A percentile compares a stretch with the other conserved stretches of the same genome.
Conservation (phyloP, 2,888 invertebrate species). For the Drosophila robusta region DNA sequence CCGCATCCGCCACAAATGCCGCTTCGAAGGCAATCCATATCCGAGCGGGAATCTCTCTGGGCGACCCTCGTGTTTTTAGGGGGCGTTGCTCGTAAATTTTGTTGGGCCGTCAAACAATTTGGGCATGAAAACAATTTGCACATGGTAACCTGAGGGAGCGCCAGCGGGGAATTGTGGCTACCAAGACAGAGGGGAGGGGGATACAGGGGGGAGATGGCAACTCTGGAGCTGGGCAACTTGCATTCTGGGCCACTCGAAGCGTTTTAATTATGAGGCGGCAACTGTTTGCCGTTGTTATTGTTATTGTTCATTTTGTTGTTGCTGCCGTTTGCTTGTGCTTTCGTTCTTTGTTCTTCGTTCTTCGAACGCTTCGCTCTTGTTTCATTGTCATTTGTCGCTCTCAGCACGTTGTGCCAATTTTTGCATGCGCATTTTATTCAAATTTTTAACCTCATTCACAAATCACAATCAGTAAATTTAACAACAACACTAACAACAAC, state of each 20-base stretch:
- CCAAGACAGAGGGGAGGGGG: not conserved
- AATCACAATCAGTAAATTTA: slow-evolving; percentile 65
- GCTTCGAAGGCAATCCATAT: slow-evolving; percentile 14
- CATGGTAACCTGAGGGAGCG: slow-evolving; percentile 25
- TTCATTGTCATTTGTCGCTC: slow-evolving; percentile 11
- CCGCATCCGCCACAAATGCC: slow-evolving; percentile 5
- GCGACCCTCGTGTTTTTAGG: slow-evolving; percentile 51
- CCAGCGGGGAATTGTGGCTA: not conserved
- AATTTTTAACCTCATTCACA: slow-evolving; percentile 74
- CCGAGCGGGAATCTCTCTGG: slow-evolving; percentile 8
- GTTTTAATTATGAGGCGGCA: slow-evolving; percentile 75
- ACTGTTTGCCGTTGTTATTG: slow-evolving; percentile 59
- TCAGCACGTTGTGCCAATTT: slow-evolving; percentile 42
- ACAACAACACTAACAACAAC: slow-evolving; percentile 11
- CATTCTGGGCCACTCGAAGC: slow-evolving; percentile 69
- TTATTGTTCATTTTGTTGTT: slow-evolving; percentile 40
- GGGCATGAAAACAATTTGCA: slow-evolving; percentile 66
- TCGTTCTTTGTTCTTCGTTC: slow-evolving; percentile 30
- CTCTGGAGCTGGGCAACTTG: slow-evolving; percentile 27
- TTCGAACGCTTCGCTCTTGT: slow-evolving; percentile 2
- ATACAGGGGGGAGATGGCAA: not conserved
- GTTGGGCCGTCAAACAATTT: slow-evolving; percentile 48
- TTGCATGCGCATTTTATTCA: slow-evolving; percentile 77
- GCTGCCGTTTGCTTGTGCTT: slow-evolving; percentile 28
- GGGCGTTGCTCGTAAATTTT: slow-evolving; percentile 67